Percentiles rank a stretch among this genome's conserved stretches.
These are phyloP conservation scores for Doryteuthis pealeii DNA, from an alignment of 1,140 invertebrate species.

Conservation along the genomic window DNA sequence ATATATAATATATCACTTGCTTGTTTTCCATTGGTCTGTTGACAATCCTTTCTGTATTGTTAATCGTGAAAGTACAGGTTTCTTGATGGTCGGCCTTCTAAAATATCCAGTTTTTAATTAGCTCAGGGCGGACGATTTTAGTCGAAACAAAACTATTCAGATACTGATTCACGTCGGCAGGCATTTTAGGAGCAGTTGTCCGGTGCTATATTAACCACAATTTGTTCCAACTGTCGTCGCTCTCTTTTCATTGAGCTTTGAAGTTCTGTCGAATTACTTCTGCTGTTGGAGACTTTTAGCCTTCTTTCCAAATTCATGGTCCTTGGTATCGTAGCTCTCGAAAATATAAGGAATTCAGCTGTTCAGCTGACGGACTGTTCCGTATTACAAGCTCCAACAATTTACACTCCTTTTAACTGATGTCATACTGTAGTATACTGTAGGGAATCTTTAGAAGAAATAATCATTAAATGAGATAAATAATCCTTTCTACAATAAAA, in stretches of 20 bases:
- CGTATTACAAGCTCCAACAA: too few relatives aligned
- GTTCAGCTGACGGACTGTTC: too few relatives aligned
- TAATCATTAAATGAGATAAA: too few relatives aligned
- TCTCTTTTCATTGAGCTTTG: background rate
- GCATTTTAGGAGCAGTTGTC: background rate
- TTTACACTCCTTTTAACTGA: too few relatives aligned
- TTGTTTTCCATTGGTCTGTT: background rate
- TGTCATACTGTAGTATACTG: too few relatives aligned
- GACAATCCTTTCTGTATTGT: background rate
- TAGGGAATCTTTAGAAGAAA: too few relatives aligned
- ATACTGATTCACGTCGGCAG: background rate
- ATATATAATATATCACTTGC: too few relatives aligned
- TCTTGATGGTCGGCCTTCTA: background rate
- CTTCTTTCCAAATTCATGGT: too few relatives aligned
- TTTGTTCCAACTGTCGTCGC: background rate
- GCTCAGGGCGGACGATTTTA: background rate
- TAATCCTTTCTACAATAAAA: too few relatives aligned
- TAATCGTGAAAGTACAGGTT: background rate
- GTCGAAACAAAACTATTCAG: background rate
- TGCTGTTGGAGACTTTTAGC: too few relatives aligned
- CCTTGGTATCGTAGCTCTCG: too few relatives aligned
- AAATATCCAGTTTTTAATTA: background rate
- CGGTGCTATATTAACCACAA: background rate
- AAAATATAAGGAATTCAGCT: too few relatives aligned
- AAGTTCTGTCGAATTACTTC: background rate